A percentile compares a stretch with the other conserved stretches of the same genome.
phyloP scores from a whole-genome alignment of 2,113 vertebrate species.

The Plecturocebus donacophilus region DNA sequence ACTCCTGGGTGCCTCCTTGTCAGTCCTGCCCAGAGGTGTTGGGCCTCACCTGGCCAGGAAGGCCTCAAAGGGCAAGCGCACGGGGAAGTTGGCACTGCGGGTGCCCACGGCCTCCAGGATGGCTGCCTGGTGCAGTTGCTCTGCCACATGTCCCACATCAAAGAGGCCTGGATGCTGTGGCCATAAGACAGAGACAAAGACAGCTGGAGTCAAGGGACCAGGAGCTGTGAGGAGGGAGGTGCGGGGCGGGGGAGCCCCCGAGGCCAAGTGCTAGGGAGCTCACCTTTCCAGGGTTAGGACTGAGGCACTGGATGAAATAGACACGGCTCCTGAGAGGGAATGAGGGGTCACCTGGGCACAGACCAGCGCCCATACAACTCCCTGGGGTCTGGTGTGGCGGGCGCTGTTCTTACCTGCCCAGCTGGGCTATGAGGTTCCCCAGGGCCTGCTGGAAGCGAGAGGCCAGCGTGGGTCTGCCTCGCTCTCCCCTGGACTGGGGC shows the following conservation, averaged over 20 bases:
- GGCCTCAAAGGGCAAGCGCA: conserved; percentile 86
- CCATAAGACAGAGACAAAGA: not conserved
- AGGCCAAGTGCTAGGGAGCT: not conserved
- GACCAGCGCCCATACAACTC: not conserved
- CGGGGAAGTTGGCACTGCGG: conserved; percentile 89
- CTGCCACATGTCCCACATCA: conserved; percentile 90
- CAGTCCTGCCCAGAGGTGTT: not conserved
- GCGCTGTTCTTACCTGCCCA: conserved; percentile 87
- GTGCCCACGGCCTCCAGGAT: conserved; percentile 90
- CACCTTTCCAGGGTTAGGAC: conserved; percentile 92
- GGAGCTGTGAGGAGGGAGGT: not conserved
- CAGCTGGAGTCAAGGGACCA: not conserved
- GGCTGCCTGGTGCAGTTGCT: conserved; percentile 91
- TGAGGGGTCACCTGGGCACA: not conserved
- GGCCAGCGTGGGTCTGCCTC: conserved; percentile 83
- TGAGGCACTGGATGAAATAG: conserved; percentile 91
- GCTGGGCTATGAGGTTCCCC: conserved; percentile 87
- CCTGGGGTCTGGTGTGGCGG: rapidly evolving
- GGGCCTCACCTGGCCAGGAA: conserved; percentile 88
- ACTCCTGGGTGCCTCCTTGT: not conserved
- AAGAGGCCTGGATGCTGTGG: conserved; percentile 90
- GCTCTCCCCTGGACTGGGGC: conserved; percentile 79
- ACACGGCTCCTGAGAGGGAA: conserved; percentile 86
- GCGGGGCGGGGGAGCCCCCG: not conserved
- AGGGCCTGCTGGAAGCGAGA: conserved; percentile 91